A percentile compares a stretch with the other conserved stretches of the same genome.
phyloP scores from a whole-genome alignment of 2,113 vertebrate genomes.

The Chaetorhynchus papuensis region DNA sequence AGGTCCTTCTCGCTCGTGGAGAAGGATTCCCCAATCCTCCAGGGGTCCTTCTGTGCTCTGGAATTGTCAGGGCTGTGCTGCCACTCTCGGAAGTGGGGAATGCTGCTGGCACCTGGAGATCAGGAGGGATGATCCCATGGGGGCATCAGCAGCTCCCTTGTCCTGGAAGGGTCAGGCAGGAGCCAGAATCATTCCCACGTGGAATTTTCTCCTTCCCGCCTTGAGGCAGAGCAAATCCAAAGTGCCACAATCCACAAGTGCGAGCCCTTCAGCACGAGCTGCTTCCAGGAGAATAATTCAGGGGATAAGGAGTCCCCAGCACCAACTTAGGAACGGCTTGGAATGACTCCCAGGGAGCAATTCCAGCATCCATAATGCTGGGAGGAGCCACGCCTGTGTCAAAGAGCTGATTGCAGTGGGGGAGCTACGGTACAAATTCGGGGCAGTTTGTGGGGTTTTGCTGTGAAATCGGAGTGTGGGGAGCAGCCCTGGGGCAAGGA shows the following conservation, averaged over 20 bases:
- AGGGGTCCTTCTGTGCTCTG: not conserved
- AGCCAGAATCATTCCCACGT: rapidly evolving
- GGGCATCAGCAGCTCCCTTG: not conserved
- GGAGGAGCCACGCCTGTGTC: not conserved
- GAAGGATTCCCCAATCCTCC: not conserved
- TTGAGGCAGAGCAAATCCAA: not conserved
- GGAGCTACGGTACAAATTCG: not conserved
- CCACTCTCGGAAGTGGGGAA: not conserved
- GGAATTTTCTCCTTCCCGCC: not conserved
- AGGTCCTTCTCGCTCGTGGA: not conserved
- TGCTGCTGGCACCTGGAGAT: not conserved
- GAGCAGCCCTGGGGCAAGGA: not conserved
- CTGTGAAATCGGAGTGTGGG: rapidly evolving
- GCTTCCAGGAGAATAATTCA: not conserved
- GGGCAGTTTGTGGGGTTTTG: not conserved
- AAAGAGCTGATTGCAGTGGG: not conserved
- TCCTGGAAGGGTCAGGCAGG: not conserved
- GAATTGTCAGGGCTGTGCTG: too few relatives aligned
- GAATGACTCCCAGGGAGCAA: not conserved
- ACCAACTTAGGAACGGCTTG: not conserved
- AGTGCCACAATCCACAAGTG: not conserved
- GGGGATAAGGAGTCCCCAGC: not conserved
- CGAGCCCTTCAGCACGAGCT: not conserved
- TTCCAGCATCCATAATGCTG: not conserved
- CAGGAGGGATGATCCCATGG: not conserved